Evolutionary conservation across 1,140 invertebrate genomes (phyloP), one percentile per base, ranked within the genome.

Genomic region (Drosophila funebris): DNA sequence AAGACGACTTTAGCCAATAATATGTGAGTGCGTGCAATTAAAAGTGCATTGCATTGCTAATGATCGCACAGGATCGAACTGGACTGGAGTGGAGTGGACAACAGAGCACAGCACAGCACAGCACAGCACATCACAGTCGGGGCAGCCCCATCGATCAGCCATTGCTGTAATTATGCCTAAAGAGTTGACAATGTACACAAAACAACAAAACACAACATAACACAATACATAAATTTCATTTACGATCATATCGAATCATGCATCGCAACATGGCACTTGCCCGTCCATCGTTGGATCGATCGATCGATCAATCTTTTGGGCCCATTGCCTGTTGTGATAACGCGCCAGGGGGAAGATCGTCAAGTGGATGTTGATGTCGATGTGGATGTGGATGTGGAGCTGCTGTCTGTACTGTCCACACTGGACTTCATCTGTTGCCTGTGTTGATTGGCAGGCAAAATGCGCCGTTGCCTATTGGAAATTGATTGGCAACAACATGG

Each of bases 401-500:
- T 57, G 71, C 78, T 90, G 85, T 82, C 85, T 82, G 78, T 87
- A 64, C 44, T 90, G 88, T 90, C 88, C 83, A 90, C 87, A 90
- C 87, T 83, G 71, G 72, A 67, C 73, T 77, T 11, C 8, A 14
- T 60, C 16, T 29, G 57, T 27, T 2, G 22, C 27, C 29, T 14
- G 27, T 63, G 33, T 84, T 84, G 83, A 88, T 88, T 88, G 83
- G 83, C 83, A 87, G 82, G 67, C 52, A 63, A 80, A 67, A 73
- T 53, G 62, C 46, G 62, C 18, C 44, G 52, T 61, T 54, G 68
- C 33, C 70, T 50, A 62, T 71, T 73, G 72, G 58, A 64, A 79
- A 84, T 84, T 84, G 80, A 85, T 81, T 82, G 84, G 72, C 83
- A 83, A 78, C 77, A 79, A 88, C 83, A 89, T 88, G 84, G 84